Conservation (phyloP, 2,113 vertebrate genomes). For the Hoplias malabaricus region DNA sequence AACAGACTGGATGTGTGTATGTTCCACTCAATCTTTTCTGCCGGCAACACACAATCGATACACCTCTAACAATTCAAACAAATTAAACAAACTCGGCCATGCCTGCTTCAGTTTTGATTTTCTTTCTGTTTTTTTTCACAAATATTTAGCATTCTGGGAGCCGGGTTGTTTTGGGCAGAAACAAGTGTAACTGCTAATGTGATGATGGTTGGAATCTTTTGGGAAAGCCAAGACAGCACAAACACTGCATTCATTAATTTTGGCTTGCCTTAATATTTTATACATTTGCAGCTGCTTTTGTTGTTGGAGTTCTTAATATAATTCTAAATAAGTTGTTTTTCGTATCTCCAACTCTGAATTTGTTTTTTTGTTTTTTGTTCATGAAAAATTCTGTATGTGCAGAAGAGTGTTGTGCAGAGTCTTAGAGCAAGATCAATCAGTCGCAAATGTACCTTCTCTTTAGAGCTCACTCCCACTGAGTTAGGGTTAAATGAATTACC, state of each 20-base stretch:
- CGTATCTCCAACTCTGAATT: neutral
- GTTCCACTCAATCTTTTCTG: conserved; percentile 22
- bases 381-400: neutral
- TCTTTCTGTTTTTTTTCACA: neutral
- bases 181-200: neutral
- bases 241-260: neutral
- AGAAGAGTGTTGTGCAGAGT: neutral
- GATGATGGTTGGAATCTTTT: neutral
- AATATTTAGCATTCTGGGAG: neutral
- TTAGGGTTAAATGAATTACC: conserved; percentile 63
- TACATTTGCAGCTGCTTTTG: neutral
- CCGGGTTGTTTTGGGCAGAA: neutral
- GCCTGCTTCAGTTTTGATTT: neutral
- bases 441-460: conserved; percentile 61
- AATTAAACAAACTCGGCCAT: neutral
- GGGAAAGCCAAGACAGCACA: neutral
- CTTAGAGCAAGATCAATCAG: neutral
- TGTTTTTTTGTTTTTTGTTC: neutral
- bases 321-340: neutral
- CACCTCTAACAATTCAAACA: neutral
- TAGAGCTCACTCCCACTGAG: conserved; percentile 61
- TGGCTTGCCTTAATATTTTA: neutral
- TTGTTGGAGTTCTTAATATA: neutral
- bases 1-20: conserved; percentile 16
- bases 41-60: conserved; percentile 37